phyloP scores from a whole-genome alignment of 2,888 invertebrate species.

The Stratiomys singularior region DNA sequence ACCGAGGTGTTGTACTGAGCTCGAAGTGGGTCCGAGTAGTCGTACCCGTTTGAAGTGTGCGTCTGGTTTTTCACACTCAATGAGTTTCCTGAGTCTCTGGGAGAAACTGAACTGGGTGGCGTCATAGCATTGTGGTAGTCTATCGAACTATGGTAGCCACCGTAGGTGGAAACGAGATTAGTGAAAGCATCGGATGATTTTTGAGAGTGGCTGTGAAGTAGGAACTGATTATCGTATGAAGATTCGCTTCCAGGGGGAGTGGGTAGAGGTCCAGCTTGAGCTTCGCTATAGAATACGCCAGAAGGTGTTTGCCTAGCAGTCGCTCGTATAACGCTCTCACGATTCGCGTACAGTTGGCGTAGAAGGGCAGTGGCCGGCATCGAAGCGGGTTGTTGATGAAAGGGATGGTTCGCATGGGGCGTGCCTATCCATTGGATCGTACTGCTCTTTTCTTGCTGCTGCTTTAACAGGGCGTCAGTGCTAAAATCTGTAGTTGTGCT shows the following conservation, averaged over 20 bases:
- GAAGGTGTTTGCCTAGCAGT: slow-evolving; percentile 70
- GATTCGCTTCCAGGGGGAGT: slow-evolving; percentile 91
- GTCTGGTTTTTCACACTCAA: slow-evolving; percentile 61
- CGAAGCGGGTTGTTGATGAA: slow-evolving; percentile 68
- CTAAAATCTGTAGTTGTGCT: slow-evolving; percentile 88
- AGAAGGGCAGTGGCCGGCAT: slow-evolving; percentile 90
- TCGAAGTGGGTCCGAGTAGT: slow-evolving; percentile 74
- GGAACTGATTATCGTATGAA: slow-evolving; percentile 73
- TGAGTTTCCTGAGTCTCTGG: slow-evolving; percentile 81
- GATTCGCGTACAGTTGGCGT: slow-evolving; percentile 89
- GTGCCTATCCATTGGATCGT: slow-evolving; percentile 96
- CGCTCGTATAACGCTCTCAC: slow-evolving; percentile 94
- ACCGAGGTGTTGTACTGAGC: slow-evolving; percentile 62
- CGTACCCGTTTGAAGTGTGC: slow-evolving; percentile 66
- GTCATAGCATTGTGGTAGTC: slow-evolving; percentile 96
- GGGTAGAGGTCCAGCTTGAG: slow-evolving; percentile 81
- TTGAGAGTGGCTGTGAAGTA: slow-evolving; percentile 67
- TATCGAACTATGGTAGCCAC: slow-evolving; percentile 73
- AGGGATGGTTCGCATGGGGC: slow-evolving; percentile 70
- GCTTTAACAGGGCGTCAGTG: slow-evolving; percentile 83
- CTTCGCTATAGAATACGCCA: slow-evolving; percentile 66
- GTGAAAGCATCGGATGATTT: slow-evolving; percentile 70
- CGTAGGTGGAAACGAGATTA: slow-evolving; percentile 70
- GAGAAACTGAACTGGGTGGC: slow-evolving; percentile 96
- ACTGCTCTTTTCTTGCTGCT: slow-evolving; percentile 68